Evolutionary conservation across 2,888 invertebrate genomes (phyloP).

Genomic region (Chaetogeoica ovagalla): DNA sequence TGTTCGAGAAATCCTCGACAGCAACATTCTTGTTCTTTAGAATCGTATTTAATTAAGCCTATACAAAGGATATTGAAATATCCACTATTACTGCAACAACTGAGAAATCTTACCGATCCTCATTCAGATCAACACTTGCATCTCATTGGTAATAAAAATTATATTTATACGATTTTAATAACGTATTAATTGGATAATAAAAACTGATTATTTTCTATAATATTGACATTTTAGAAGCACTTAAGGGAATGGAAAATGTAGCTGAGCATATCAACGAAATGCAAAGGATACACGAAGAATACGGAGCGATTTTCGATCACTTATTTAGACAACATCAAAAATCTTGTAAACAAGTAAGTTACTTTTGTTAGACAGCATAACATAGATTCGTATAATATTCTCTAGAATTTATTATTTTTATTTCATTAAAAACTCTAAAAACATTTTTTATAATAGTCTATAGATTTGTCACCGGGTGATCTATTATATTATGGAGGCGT

Average conservation of each 20-base stretch:
- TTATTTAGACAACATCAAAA: slow-evolving; percentile 93
- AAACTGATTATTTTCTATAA: slow-evolving; percentile 9
- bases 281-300: slow-evolving; percentile 99
- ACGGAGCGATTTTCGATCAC: slow-evolving; percentile 97
- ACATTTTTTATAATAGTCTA: slow-evolving; percentile 66
- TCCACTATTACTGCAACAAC: slow-evolving; percentile 90
- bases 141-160: slow-evolving; percentile 73
- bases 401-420: background rate
- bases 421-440: background rate
- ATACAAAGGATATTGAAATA: slow-evolving; percentile 98
- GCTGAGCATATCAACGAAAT: slow-evolving; percentile 99
- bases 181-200: background rate
- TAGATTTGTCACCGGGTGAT: slow-evolving; percentile 95
- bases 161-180: background rate
- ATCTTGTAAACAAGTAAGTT: slow-evolving; percentile 70
- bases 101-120: slow-evolving; percentile 89
- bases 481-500: slow-evolving; percentile 96
- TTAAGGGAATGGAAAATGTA: slow-evolving; percentile 97
- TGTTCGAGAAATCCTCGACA: slow-evolving; percentile 92
- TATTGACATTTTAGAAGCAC: slow-evolving; percentile 72
- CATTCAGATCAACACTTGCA: slow-evolving; percentile 93
- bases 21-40: slow-evolving; percentile 94
- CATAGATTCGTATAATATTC: background rate
- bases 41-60: slow-evolving; percentile 97
- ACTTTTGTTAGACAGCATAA: background rate